phyloP scores from a whole-genome alignment of 1,140 invertebrate genomes.

The Phocides pigmalion region DNA sequence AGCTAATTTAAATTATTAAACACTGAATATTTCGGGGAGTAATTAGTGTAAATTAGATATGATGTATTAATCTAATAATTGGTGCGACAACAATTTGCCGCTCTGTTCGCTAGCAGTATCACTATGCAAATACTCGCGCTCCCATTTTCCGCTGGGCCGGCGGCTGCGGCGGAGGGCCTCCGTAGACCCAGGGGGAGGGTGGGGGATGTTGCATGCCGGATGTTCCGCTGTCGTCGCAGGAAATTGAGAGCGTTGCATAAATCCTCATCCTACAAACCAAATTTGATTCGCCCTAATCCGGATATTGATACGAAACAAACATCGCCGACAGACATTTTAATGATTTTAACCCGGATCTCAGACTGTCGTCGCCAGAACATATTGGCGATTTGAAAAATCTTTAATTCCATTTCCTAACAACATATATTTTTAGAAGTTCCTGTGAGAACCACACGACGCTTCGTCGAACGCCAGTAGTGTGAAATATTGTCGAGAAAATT shows the following conservation, averaged over 20 bases:
- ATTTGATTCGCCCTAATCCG: conserved; percentile 80
- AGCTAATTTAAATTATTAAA: too few species aligned
- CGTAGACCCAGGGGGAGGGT: conserved; percentile 28
- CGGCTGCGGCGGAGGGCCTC: conserved; percentile 43
- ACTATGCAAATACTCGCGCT: conserved; percentile 78
- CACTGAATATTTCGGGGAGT: conserved; percentile 11
- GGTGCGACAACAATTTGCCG: conserved; percentile 81
- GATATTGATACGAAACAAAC: conserved; percentile 80
- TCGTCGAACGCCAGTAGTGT: conserved; percentile 60
- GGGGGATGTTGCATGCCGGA: conserved; percentile 65
- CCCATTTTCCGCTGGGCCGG: conserved; percentile 70
- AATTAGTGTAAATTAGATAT: conserved; percentile 50
- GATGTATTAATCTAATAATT: conserved; percentile 74
- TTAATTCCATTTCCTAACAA: conserved; percentile 54
- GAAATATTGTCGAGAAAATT: conserved; percentile 76
- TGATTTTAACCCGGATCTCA: conserved; percentile 42
- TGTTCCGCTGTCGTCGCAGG: conserved; percentile 80
- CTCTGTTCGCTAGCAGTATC: conserved; percentile 69
- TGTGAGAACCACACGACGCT: conserved; percentile 53
- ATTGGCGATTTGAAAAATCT: conserved; percentile 16
- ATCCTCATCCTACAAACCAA: conserved; percentile 79
- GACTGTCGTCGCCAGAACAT: conserved; percentile 16
- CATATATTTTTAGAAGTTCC: conserved; percentile 61
- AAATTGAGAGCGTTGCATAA: conserved; percentile 82
- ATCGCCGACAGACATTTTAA: conserved; percentile 57